Percentiles rank a stretch among this genome's conserved stretches.
Evolutionary conservation across 2,888 invertebrate genomes (phyloP).

Genomic region (Drosophila nr. perissopoda): DNA sequence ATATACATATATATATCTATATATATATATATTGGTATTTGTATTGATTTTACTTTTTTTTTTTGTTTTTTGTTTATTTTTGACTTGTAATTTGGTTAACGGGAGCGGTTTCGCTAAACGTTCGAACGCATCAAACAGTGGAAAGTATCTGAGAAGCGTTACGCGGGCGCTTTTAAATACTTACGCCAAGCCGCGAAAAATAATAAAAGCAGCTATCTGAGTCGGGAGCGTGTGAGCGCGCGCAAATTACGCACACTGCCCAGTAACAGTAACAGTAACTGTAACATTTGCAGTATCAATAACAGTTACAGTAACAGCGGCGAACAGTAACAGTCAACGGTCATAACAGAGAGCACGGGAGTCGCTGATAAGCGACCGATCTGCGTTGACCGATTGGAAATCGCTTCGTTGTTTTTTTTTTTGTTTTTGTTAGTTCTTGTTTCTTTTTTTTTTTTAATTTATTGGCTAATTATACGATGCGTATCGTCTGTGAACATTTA

Average conservation of each 20-base stretch:
- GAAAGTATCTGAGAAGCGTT: conserved; percentile 76
- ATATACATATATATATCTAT: background rate
- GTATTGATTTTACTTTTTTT: conserved; percentile 1
- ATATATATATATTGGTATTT: background rate
- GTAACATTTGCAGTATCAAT: background rate
- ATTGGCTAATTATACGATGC: conserved; percentile 31
- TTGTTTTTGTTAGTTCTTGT: background rate
- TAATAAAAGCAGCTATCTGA: conserved; percentile 30
- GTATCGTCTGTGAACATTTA: background rate
- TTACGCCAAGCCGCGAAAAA: conserved; percentile 37
- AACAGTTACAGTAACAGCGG: conserved; percentile 6
- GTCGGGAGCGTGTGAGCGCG: conserved; percentile 29
- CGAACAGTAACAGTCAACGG: background rate
- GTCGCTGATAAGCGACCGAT: conserved; percentile 37
- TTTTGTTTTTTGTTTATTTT: conserved; percentile 6
- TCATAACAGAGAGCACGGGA: background rate
- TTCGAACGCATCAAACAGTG: conserved; percentile 76
- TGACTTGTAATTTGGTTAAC: conserved; percentile 22
- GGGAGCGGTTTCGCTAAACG: conserved; percentile 56
- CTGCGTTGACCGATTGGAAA: conserved; percentile 28
- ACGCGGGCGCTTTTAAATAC: conserved; percentile 75
- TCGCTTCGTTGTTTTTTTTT: background rate
- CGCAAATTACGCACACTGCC: conserved; percentile 30
- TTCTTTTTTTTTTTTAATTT: background rate
- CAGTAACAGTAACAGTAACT: conserved; percentile 8